Evolutionary conservation across 2,888 invertebrate species (phyloP), one percentile per base, ranked within the genome.

Genomic region (Phragmatobia fuliginosa): DNA sequence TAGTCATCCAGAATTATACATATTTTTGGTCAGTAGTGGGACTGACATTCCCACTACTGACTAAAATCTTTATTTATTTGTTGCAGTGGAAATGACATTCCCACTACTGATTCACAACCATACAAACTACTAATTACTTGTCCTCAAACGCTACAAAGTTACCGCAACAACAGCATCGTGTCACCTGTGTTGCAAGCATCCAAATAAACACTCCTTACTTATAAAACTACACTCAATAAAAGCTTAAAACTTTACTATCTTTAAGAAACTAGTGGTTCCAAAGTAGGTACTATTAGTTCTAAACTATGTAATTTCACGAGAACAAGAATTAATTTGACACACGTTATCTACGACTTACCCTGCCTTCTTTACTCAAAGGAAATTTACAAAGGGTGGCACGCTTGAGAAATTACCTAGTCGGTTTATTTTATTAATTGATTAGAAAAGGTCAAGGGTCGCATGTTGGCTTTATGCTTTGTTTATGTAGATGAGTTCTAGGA

Each of bases 391-490:
- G 82, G 81, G 81, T 74, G 66, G 70, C 66, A 80, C 83, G 79
- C 80, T 83, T 73, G 79, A 77, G 66, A 74, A 76, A 73, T 73
- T 75, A 72, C 77, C 72, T 84, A 80, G 84, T 80, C 76, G 80
- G 75, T 79, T 81, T 76, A 78, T 81, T 83, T 82, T 75, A 81
- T 82, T 80, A 73, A 70, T 79, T 82, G 73, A 78, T 79, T 80
- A 73, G 33, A 62, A 64, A 68, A 75, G 76, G 71, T 63, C 61
- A 62, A 28, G 66, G 67, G 62, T 72, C 61, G 62, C 21, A 49
- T 49, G 45, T 66, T 74, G 58, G 52, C 66, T 64, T 67, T 58
- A 62, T 56, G 63, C 64, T 56, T 69, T 38, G 7, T 0, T 2
- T 49, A 56, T 33, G 36, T 65, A 67, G 72, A 75, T 67, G 59